Conservation (phyloP, 2,797 vertebrate species). For the Peromyscus nudipes region DNA sequence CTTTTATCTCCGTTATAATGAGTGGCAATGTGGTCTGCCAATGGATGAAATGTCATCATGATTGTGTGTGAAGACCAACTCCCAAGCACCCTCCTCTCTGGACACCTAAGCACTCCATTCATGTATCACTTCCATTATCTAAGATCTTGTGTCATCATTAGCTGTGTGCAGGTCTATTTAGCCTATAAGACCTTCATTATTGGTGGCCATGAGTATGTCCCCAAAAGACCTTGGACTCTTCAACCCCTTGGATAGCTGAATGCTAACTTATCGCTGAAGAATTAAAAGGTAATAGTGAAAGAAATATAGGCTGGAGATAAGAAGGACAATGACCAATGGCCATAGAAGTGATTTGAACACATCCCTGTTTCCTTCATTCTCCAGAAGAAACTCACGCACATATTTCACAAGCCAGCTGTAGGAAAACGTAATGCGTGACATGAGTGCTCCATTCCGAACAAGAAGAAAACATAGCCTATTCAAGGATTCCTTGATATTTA, state of each 20-base stretch:
- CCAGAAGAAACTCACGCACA: background rate
- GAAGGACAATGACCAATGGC: background rate
- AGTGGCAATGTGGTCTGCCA: background rate
- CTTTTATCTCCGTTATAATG: background rate
- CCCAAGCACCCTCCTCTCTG: background rate
- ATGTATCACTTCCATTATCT: background rate
- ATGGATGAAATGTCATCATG: background rate
- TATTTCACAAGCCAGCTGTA: background rate
- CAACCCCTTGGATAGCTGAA: background rate
- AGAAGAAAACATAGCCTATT: background rate
- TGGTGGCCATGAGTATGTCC: background rate
- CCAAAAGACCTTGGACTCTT: background rate
- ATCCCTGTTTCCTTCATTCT: background rate
- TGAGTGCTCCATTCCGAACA: background rate
- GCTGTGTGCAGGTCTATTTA: background rate
- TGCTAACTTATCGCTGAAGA: background rate
- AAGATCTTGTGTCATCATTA: background rate
- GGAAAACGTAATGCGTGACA: background rate
- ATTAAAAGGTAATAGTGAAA: background rate
- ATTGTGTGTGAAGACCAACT: background rate
- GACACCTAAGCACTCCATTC: background rate
- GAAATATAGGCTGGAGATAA: background rate
- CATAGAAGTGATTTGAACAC: background rate
- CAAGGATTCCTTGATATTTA: conserved; percentile 6
- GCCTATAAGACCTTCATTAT: background rate